Evolutionary conservation across 2,888 invertebrate genomes (phyloP), one percentile per base, ranked within the genome.

Genomic region (Limnephilus auricula): DNA sequence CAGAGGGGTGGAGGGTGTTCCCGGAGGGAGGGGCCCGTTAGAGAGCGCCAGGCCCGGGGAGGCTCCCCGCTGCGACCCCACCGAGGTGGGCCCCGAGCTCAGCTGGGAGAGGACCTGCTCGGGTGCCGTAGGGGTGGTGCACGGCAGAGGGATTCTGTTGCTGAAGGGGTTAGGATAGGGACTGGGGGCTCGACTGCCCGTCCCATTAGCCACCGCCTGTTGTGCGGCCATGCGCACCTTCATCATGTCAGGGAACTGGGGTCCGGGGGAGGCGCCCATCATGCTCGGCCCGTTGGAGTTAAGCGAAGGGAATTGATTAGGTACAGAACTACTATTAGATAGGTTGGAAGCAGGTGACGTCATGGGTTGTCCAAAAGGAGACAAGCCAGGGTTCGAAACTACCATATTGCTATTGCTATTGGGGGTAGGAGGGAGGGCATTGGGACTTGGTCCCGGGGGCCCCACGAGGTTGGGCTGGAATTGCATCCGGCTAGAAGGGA

Each of bases 381-480:
- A 98, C 94, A 98, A 96, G 92, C 97, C 97, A 30, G 97, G 96
- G 94, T 96, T 97, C 93, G 96, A 95, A 88, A 96, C 95, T 91
- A 96, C 95, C 94, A 96, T 95, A 92, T 96, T 96, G 82, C 96
- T 96, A 94, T 96, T 97, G 2, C 96, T 96, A 94, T 96, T 97
- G 2, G 96, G 96, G 79, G 96, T 95, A 40, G 95, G 95, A 86
- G 96, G 95, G 87, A 96, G 96, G 93, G 97, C 96, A 90, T 97
- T 98, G 10, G 98, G 98, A 94, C 98, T 98, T 9, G 98, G 98
- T 10, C 98, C 98, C 0, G 98, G 97, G 79, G 97, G 97, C 2
- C 97, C 97, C 15, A 98, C 98, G 80, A 97, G 96, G 94, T 96
- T 97, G 89, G 96, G 95, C 93, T 96, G 97, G 94, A 96, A 95